These are phyloP conservation scores for Dendrocincla fuliginosa DNA, from an alignment of 2,797 vertebrate genomes.

Conservation along the genomic window DNA sequence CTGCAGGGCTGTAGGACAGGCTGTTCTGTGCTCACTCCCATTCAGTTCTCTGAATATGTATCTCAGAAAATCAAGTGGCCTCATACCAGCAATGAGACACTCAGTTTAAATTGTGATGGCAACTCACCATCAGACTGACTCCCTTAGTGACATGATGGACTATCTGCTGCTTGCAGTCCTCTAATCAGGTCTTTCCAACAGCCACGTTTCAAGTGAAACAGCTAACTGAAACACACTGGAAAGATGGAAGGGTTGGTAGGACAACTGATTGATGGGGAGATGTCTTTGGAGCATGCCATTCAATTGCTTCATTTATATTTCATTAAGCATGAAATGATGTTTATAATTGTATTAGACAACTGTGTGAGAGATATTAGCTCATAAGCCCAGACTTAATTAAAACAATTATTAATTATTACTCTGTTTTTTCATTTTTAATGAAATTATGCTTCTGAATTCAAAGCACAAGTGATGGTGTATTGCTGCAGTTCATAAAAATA, in stretches of 20 bases:
- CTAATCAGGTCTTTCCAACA: not conserved
- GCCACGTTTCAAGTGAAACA: not conserved
- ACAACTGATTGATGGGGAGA: not conserved
- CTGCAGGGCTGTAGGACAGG: not conserved
- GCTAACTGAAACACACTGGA: not conserved
- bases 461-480: not conserved
- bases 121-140: not conserved
- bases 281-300: conserved; percentile 16
- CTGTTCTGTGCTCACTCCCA: not conserved
- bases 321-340: conserved; percentile 66
- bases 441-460: conserved; percentile 13
- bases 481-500: not conserved
- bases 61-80: not conserved
- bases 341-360: conserved; percentile 58
- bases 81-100: not conserved
- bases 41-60: not conserved
- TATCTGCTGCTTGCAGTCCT: not conserved
- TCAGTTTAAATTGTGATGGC: not conserved
- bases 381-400: conserved; percentile 31
- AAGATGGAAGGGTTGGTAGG: not conserved
- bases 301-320: conserved; percentile 59
- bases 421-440: conserved; percentile 28
- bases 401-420: conserved; percentile 52
- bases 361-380: conserved; percentile 36
- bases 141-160: not conserved